These are phyloP conservation scores for Idaea straminata DNA, from an alignment of 2,888 invertebrate species.

Conservation along the genomic window DNA sequence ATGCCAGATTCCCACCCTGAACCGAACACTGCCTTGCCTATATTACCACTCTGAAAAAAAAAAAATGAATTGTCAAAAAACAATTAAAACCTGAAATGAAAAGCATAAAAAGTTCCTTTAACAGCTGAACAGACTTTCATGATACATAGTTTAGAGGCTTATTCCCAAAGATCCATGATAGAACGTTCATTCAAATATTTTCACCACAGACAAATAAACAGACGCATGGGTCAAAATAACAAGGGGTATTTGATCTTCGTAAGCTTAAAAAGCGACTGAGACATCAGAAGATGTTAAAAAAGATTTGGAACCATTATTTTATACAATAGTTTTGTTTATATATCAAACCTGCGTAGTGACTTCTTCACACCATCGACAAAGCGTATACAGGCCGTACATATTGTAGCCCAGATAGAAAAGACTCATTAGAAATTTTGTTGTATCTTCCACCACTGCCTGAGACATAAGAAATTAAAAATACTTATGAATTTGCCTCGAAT, in stretches of 20 bases:
- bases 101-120: too few species aligned
- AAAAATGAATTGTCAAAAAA: neutral
- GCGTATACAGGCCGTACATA: slow-evolving; percentile 57
- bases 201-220: too few species aligned
- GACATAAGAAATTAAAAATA: slow-evolving; percentile 21
- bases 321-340: neutral
- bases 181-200: too few species aligned
- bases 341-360: slow-evolving; percentile 55
- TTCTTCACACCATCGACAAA: slow-evolving; percentile 70
- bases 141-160: too few species aligned
- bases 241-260: too few species aligned
- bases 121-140: too few species aligned
- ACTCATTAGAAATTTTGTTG: slow-evolving; percentile 58
- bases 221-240: too few species aligned
- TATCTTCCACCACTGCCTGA: slow-evolving; percentile 50
- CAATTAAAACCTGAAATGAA: too few species aligned
- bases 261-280: too few species aligned
- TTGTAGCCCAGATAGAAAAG: slow-evolving; percentile 60
- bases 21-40: slow-evolving; percentile 55
- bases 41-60: slow-evolving; percentile 47
- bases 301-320: too few species aligned
- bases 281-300: too few species aligned
- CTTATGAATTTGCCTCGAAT: neutral
- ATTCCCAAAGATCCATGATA: too few species aligned
- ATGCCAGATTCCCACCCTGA: slow-evolving; percentile 64